Conservation (phyloP, 53 echinoderm and acorn worm genomes). For the Paracentrotus lividus region DNA sequence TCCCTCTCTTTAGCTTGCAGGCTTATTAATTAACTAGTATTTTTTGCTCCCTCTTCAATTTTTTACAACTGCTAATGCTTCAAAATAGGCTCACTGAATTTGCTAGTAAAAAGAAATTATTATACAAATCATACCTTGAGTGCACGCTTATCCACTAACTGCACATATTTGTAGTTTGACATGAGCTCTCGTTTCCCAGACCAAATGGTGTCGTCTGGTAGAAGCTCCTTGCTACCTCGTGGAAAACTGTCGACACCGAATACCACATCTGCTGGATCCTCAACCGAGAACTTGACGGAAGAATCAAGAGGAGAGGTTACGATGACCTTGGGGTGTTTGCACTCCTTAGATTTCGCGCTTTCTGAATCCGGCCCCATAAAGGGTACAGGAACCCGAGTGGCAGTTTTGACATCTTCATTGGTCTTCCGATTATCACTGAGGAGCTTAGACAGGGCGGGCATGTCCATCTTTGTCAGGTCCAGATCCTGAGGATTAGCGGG, state of each 20-base stretch:
- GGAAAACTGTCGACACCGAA: conserved; percentile 42
- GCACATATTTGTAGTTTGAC: conserved; percentile 41
- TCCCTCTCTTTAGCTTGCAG: too few relatives aligned
- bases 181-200: conserved; percentile 33
- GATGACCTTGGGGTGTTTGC: background rate
- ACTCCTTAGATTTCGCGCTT: background rate
- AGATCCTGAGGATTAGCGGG: background rate
- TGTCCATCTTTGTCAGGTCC: background rate
- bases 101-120: too few relatives aligned
- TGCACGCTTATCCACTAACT: conserved; percentile 28
- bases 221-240: background rate
- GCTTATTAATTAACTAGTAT: too few relatives aligned
- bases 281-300: background rate
- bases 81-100: too few relatives aligned
- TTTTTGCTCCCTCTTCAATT: too few relatives aligned
- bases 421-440: background rate
- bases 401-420: background rate
- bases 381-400: background rate
- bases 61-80: too few relatives aligned
- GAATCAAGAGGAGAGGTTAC: conserved; percentile 40
- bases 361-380: background rate
- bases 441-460: conserved; percentile 23
- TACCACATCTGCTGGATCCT: background rate
- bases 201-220: conserved; percentile 51
- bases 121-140: background rate